phyloP scores from a whole-genome alignment of 2,113 vertebrate genomes.

The Ancistrus triradiatus region DNA sequence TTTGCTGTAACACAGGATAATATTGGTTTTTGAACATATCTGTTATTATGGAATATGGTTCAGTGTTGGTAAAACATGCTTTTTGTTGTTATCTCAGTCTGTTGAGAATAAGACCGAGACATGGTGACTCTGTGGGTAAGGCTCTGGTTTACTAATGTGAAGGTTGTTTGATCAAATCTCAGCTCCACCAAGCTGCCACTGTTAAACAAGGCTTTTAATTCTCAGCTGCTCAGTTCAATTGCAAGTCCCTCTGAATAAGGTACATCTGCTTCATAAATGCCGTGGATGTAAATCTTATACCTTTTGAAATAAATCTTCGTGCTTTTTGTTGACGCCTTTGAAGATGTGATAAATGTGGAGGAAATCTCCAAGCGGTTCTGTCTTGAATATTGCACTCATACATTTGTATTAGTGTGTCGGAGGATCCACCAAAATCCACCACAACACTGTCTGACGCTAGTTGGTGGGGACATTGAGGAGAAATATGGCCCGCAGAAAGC shows the following conservation, averaged over 20 bases:
- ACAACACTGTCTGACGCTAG: slow-evolving; percentile 32
- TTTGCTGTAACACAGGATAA: slow-evolving; percentile 4
- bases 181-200: no score
- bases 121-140: no score
- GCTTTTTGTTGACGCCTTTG: background rate
- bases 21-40: slow-evolving; percentile 19
- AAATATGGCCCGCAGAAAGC: slow-evolving; percentile 65
- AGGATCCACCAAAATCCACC: slow-evolving; percentile 12
- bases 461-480: slow-evolving; percentile 71
- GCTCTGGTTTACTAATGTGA: no score
- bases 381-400: background rate
- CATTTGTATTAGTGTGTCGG: background rate
- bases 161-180: no score
- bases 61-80: no score
- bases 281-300: no score
- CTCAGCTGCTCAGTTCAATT: no score
- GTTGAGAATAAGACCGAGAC: no score
- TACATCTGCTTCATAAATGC: no score
- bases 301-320: background rate
- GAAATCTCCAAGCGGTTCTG: background rate
- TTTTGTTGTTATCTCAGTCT: no score
- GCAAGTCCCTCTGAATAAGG: no score
- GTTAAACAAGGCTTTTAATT: no score
- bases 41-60: slow-evolving; percentile 5
- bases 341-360: background rate